These are phyloP conservation scores for Monoplex corrugatus DNA, from an alignment of 2,888 invertebrate species.

Conservation along the genomic window DNA sequence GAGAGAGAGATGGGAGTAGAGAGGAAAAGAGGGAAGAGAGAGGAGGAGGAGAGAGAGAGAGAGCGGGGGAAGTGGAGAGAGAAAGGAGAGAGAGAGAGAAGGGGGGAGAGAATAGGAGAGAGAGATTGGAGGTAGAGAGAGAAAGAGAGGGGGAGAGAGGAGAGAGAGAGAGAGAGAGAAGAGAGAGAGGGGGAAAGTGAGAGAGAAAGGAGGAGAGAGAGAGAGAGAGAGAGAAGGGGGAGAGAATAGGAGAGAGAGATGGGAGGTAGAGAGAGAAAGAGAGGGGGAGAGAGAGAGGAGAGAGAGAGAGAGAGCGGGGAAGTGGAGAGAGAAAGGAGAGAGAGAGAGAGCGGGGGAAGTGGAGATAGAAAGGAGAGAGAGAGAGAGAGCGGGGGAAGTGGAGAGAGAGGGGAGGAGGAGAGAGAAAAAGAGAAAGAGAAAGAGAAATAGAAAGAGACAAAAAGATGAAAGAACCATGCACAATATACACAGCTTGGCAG, in stretches of 20 bases:
- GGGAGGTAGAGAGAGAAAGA: not conserved
- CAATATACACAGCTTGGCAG: not conserved
- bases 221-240: slow-evolving; percentile 34
- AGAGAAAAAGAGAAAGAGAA: not conserved
- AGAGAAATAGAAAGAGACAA: not conserved
- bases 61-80: too few relatives aligned
- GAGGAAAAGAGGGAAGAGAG: too few relatives aligned
- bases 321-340: not conserved
- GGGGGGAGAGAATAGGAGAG: too few relatives aligned
- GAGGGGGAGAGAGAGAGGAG: too few relatives aligned
- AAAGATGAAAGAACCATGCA: not conserved
- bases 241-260: not conserved
- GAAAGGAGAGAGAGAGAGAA: too few relatives aligned
- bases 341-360: not conserved
- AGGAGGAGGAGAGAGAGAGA: too few relatives aligned
- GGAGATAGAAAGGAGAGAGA: not conserved
- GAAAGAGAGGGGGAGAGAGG: slow-evolving; percentile 14
- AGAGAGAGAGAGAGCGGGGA: not conserved
- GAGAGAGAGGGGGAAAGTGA: too few relatives aligned
- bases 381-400: not conserved
- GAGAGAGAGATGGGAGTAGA: too few relatives aligned
- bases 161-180: not conserved
- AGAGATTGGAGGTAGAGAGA: too few relatives aligned
- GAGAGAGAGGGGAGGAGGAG: not conserved
- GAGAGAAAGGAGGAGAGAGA: slow-evolving; percentile 38